These are phyloP conservation scores for Agonopterix arenella DNA, from an alignment of 2,888 invertebrate species.

Conservation along the genomic window DNA sequence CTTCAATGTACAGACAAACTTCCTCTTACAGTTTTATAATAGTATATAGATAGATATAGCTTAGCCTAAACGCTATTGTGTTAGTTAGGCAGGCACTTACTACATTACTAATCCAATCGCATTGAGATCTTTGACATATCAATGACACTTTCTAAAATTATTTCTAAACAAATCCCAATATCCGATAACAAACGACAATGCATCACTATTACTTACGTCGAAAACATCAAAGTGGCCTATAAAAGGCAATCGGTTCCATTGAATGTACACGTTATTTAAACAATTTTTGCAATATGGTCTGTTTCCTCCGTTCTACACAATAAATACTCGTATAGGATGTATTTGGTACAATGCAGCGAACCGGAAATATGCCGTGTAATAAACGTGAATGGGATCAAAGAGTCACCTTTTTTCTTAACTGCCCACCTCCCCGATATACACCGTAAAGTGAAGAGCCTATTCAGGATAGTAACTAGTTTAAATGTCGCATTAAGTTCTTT, in stretches of 20 bases:
- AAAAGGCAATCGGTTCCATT: slow-evolving; percentile 7
- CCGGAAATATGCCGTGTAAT: slow-evolving; percentile 35
- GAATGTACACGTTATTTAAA: slow-evolving; percentile 16
- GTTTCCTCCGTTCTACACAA: slow-evolving; percentile 25
- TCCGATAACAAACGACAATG: slow-evolving; percentile 24
- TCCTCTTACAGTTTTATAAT: too few relatives aligned
- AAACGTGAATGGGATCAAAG: slow-evolving; percentile 26
- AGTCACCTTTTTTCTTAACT: slow-evolving; percentile 25
- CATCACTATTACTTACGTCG: slow-evolving; percentile 14
- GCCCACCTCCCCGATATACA: slow-evolving; percentile 12
- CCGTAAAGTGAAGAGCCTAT: slow-evolving; percentile 29
- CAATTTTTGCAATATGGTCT: slow-evolving; percentile 14
- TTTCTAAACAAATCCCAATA: slow-evolving; percentile 22
- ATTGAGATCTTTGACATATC: too few relatives aligned
- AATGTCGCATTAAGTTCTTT: slow-evolving; percentile 28
- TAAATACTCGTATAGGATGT: slow-evolving; percentile 10
- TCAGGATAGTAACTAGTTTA: slow-evolving; percentile 25
- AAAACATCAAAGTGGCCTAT: slow-evolving; percentile 20
- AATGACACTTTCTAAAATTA: too few relatives aligned
- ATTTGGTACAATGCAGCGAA: slow-evolving; percentile 28
- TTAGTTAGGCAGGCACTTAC: too few relatives aligned
- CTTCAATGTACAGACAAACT: too few relatives aligned
- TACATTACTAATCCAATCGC: too few relatives aligned
- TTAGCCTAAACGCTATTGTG: too few relatives aligned
- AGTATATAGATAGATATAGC: too few relatives aligned